A percentile compares a stretch with the other conserved stretches of the same genome.
phyloP scores from a whole-genome alignment of 1,140 invertebrate genomes.

The Cepaea nemoralis region DNA sequence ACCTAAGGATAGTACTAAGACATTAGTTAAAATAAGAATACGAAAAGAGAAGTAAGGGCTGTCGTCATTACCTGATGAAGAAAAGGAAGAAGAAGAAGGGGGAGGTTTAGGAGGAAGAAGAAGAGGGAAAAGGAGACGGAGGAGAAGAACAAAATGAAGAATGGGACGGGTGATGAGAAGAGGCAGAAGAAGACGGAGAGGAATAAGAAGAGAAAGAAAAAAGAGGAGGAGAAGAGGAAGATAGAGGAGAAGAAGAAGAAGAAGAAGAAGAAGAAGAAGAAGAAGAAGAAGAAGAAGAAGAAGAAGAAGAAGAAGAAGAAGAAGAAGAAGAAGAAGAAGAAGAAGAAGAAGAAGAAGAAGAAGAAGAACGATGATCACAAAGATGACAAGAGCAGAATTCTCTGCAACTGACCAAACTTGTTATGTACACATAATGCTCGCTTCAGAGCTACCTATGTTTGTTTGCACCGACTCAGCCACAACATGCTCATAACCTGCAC shows the following conservation, averaged over 20 bases:
- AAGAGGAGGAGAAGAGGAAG: neutral
- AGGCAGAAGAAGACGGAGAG: neutral
- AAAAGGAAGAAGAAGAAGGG: no score
- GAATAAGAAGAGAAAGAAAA: neutral
- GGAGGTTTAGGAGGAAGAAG: neutral
- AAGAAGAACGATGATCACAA: neutral
- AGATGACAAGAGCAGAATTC: no score
- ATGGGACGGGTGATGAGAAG: neutral
- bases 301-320: neutral
- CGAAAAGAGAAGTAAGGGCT: no score
- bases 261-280: neutral
- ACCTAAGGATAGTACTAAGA: no score
- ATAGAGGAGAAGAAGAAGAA: neutral
- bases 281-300: neutral
- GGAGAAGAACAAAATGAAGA: neutral
- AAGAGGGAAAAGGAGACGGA: neutral
- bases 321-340: neutral
- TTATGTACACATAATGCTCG: no score
- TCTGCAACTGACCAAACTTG: no score
- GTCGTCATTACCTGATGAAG: no score
- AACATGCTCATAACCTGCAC: no score
- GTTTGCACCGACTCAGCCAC: conserved; percentile 48
- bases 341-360: neutral
- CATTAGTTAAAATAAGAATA: no score
- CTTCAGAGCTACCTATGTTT: no score